A percentile compares a stretch with the other conserved stretches of the same genome.
Conservation (phyloP, 1,140 invertebrate genomes). For the Holcopasites calliopsidis region DNA sequence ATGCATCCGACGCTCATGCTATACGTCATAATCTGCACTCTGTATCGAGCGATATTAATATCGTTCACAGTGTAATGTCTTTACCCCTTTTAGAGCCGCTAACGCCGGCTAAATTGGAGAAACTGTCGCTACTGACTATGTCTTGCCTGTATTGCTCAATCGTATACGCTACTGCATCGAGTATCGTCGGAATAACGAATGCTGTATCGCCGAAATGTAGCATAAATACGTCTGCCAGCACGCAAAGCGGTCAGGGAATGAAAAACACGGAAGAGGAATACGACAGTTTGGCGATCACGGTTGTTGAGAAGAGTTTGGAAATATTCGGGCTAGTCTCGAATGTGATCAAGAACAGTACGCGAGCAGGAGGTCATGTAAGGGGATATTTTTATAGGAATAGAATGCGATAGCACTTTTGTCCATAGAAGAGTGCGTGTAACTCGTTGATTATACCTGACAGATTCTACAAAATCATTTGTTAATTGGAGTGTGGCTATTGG, state of each 20-base stretch:
- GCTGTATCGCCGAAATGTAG: conserved; percentile 83
- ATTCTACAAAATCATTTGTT: conserved; percentile 93
- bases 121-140: conserved; percentile 87
- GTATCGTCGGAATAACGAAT: conserved; percentile 84
- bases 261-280: conserved; percentile 85
- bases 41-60: conserved; percentile 90
- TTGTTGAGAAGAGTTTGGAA: conserved; percentile 88
- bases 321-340: conserved; percentile 91
- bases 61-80: conserved; percentile 90
- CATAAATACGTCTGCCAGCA: conserved; percentile 69
- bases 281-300: conserved; percentile 84
- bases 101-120: conserved; percentile 88
- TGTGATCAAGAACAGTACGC: conserved; percentile 90
- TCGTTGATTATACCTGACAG: conserved; percentile 71
- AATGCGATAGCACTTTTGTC: background rate
- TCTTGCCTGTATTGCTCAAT: conserved; percentile 90
- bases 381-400: background rate
- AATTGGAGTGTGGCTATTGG: conserved; percentile 91
- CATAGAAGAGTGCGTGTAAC: background rate
- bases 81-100: conserved; percentile 93
- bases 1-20: conserved; percentile 87
- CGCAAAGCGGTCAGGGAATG: conserved; percentile 75
- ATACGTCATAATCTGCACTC: conserved; percentile 87
- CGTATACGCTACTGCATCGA: conserved; percentile 84
- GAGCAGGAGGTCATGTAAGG: conserved; percentile 92